phyloP scores from a whole-genome alignment of 1,140 invertebrate species.

The Nautilus pompilius region DNA sequence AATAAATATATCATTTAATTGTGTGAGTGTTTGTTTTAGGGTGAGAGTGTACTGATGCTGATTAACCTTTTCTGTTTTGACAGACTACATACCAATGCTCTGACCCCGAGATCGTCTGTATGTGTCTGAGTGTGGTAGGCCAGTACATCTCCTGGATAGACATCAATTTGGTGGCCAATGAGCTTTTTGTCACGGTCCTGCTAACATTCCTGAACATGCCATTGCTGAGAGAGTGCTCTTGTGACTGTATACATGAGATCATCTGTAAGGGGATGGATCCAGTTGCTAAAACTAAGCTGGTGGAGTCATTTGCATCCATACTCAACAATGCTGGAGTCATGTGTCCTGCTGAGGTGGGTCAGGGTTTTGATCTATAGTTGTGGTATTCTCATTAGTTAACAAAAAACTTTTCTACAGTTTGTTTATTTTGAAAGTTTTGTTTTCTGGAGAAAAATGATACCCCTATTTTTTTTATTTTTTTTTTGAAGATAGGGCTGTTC shows the following conservation, averaged over 20 bases:
- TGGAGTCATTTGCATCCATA: conserved; percentile 60
- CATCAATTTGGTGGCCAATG: conserved; percentile 62
- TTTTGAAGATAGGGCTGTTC: too few relatives aligned
- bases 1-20: too few relatives aligned
- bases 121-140: conserved; percentile 62
- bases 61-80: conserved; percentile 14
- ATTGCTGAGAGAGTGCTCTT: conserved; percentile 57
- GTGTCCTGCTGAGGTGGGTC: conserved; percentile 44
- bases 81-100: conserved; percentile 54
- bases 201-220: conserved; percentile 53
- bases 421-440: too few relatives aligned
- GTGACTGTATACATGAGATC: conserved; percentile 62
- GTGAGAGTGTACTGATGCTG: too few relatives aligned
- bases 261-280: conserved; percentile 65
- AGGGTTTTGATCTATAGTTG: conserved; percentile 6
- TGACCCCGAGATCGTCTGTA: conserved; percentile 55
- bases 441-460: too few relatives aligned
- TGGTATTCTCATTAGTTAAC: conserved; percentile 11
- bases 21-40: too few relatives aligned
- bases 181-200: conserved; percentile 60
- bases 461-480: too few relatives aligned
- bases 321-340: conserved; percentile 55
- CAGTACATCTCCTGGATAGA: conserved; percentile 65
- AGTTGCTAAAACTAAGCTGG: conserved; percentile 59
- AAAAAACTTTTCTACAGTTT: too few relatives aligned